Base-by-base conservation (phyloP, 2,797 vertebrate species). In the Thaleichthys pacificus region DNA sequence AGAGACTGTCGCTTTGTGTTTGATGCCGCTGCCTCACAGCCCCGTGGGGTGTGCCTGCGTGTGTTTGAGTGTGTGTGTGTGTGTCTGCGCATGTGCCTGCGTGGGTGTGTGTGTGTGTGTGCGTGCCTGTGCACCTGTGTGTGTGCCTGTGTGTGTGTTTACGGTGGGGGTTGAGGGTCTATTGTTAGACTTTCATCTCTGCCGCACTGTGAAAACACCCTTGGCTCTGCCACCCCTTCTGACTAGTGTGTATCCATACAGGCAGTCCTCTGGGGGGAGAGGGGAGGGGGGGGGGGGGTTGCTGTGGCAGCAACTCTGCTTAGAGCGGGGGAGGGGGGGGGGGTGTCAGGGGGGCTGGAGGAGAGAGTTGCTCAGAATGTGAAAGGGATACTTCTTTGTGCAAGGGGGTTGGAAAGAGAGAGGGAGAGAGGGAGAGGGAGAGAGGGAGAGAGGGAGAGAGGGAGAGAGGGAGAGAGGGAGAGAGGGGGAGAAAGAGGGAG, bases 141-240 rank as follows among this genome's bases (percentile, higher is more conserved):
- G 26, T 75, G 78, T 72, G 74, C 74, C 73, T 67, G 73, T 61
- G 60, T 61, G 60, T 61, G 60, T 61, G 60, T 61, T 9, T 26
- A 5, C 26, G 58, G 3, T 6, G 8, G 58, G 21, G 73, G 73
- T 70, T 57, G 91, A 88, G 87, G 85, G 85, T 92, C 85, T 88
- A 85, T 83, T 71, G 22, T 77, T 80, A 82, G 68, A 81, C 91
- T 91, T 91, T 92, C 88, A 91, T 93, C 89, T 90, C 81, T 83
- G 86, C 83, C 85, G 87, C 86, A 77, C 86, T 88, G 90, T 89
- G 86, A 91, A 92, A 91, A 93, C 90, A 91, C 93, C 92, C 90
- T 88, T 90, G 85, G 82, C 80, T 89, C 88, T 87, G 74, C 86
- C 89, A 35, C 88, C 89, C 1, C 1, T 90, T 86, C 84, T 89